These are phyloP conservation scores for Ariolimax columbianus DNA, from an alignment of 2,888 invertebrate species.

Conservation along the genomic window DNA sequence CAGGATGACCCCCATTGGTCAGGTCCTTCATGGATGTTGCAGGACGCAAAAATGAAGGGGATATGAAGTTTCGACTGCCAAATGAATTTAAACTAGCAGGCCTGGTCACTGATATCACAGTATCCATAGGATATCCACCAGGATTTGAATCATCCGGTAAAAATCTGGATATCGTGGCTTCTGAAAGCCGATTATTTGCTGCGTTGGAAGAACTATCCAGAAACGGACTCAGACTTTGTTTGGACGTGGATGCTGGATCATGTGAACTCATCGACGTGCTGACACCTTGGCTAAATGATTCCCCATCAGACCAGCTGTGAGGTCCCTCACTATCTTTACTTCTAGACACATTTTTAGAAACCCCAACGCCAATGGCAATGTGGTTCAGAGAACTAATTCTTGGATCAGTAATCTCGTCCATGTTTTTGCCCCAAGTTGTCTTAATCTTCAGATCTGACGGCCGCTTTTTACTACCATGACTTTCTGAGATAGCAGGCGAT, in stretches of 20 bases:
- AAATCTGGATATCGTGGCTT: not conserved
- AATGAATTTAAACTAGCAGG: slow-evolving; percentile 14
- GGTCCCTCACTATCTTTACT: not conserved
- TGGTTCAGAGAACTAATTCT: not conserved
- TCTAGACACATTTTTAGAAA: not conserved
- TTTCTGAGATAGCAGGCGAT: not conserved
- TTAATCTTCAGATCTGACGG: no score
- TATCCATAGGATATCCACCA: not conserved
- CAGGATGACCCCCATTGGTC: not conserved
- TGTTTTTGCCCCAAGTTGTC: no score
- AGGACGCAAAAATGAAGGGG: slow-evolving; percentile 53
- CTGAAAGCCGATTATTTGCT: no score
- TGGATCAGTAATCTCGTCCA: not conserved
- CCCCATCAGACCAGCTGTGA: slow-evolving; percentile 23
- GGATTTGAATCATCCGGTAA: not conserved
- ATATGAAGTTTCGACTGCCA: slow-evolving; percentile 46
- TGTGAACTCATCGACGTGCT: slow-evolving; percentile 7
- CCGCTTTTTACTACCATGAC: not conserved
- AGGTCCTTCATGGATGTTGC: slow-evolving; percentile 46
- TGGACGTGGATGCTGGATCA: not conserved
- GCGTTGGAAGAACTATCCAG: not conserved
- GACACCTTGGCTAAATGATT: slow-evolving; percentile 1
- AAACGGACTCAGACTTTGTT: not conserved
- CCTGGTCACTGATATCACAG: not conserved
- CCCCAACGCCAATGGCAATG: not conserved